Conservation (phyloP, 2,797 vertebrate genomes). For the Tapirus indicus region DNA sequence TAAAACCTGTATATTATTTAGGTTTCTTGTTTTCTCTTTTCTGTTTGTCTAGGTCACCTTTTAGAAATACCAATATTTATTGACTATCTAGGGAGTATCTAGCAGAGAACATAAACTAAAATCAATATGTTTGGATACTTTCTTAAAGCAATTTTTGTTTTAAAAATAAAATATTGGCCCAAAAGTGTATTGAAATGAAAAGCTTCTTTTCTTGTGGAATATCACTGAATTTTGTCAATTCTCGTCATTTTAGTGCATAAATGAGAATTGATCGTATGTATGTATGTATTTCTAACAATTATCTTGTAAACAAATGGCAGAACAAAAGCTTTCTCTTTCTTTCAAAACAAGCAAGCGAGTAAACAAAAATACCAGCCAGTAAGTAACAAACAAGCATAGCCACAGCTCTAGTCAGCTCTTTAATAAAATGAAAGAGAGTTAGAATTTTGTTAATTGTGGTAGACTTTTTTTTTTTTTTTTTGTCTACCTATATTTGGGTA, state of each 20-base stretch:
- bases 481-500: background rate
- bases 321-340: background rate
- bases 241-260: constrained; percentile 24
- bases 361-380: constrained; percentile 39
- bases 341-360: constrained; percentile 30
- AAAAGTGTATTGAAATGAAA: constrained; percentile 38
- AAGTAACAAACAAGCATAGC: background rate
- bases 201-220: background rate
- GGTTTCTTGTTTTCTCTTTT: constrained; percentile 5
- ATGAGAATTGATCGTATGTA: background rate
- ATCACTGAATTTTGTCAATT: constrained; percentile 22
- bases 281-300: constrained; percentile 42
- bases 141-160: constrained; percentile 56
- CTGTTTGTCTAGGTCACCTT: background rate
- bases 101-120: constrained; percentile 42
- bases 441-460: constrained; percentile 32
- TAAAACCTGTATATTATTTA: background rate
- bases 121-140: background rate
- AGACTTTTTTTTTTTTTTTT: background rate
- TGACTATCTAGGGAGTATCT: background rate
- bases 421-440: constrained; percentile 2
- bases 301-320: constrained; percentile 52
- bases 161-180: constrained; percentile 50
- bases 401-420: background rate
- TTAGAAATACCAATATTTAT: constrained; percentile 55